Evolutionary conservation across 1,140 invertebrate genomes (phyloP), one percentile per base, ranked within the genome.

Genomic region (Apis florea): DNA sequence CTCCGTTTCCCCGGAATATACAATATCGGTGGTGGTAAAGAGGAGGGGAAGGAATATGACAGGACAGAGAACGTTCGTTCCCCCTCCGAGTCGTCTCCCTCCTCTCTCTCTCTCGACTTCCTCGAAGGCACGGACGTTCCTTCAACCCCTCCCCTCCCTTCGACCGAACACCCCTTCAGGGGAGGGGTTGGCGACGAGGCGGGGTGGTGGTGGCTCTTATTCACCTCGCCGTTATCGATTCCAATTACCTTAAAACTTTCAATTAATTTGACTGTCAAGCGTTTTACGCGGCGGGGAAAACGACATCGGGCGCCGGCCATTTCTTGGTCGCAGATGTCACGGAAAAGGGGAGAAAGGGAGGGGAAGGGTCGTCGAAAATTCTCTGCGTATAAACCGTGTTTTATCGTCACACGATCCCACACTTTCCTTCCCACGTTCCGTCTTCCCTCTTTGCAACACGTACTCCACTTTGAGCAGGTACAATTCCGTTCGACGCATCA

Each of bases 171-270:
- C 5, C 31, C n/a, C 56, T 58, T 47, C 58, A n/a, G n/a, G 0
- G 26, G 9, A 31, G 9, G 64, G 54, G 31, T 63, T 61, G 79
- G 72, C 59, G 24, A 68, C 26, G 56, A 82, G 72, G 71, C 26
- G 51, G 81, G 72, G 13, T 69, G 61, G 15, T n/a, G 70, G 58
- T 63, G 59, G 76, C 78, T 85, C 81, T 88, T 84, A 86, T 87
- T 90, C 89, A 83, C 81, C 85, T 84, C 80, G 75, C 66, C 86
- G 89, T 90, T 90, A 89, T 89, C 88, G 90, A 89, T 91, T 91
- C 87, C 90, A 91, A 90, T 91, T 90, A 89, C 76, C 90, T 90
- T 90, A 89, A 92, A 92, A 91, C 87, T 92, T 92, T 92, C 91
- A 90, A 91, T 92, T 92, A 91, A 91, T 92, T 90, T 87, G 69